phyloP scores from a whole-genome alignment of 1,140 invertebrate species.

The Trissolcus basalis region DNA sequence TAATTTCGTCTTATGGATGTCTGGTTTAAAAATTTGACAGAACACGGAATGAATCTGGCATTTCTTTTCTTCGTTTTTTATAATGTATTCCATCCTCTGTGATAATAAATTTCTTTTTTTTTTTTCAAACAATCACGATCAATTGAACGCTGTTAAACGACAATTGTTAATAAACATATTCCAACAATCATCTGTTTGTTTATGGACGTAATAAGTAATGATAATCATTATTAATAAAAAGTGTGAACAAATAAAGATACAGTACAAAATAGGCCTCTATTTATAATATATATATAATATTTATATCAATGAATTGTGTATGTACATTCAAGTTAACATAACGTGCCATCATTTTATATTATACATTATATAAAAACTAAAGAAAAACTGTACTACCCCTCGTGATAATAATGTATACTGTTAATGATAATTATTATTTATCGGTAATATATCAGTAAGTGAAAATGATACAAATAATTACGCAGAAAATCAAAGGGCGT shows the following conservation, averaged over 20 bases:
- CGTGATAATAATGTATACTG: constrained; percentile 31
- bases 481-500: neutral
- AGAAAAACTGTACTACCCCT: constrained; percentile 52
- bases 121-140: constrained; percentile 60
- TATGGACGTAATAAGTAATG: constrained; percentile 53
- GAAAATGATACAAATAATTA: constrained; percentile 23
- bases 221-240: constrained; percentile 57
- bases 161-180: constrained; percentile 64
- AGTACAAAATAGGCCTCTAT: constrained; percentile 71
- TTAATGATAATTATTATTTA: constrained; percentile 56
- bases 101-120: constrained; percentile 44
- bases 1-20: too few species aligned
- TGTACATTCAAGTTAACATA: constrained; percentile 73
- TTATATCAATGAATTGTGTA: constrained; percentile 68
- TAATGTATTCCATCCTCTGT: constrained; percentile 49
- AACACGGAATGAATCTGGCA: constrained; percentile 1
- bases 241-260: constrained; percentile 65
- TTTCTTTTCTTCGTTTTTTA: neutral
- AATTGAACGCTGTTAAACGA: constrained; percentile 60
- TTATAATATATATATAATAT: constrained; percentile 61
- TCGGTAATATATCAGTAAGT: constrained; percentile 30
- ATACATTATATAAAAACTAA: constrained; percentile 69
- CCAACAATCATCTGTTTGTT: constrained; percentile 61
- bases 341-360: constrained; percentile 68
- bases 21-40: neutral